phyloP scores from a whole-genome alignment of 2,888 invertebrate species.

The Lampropteryx suffumata region DNA sequence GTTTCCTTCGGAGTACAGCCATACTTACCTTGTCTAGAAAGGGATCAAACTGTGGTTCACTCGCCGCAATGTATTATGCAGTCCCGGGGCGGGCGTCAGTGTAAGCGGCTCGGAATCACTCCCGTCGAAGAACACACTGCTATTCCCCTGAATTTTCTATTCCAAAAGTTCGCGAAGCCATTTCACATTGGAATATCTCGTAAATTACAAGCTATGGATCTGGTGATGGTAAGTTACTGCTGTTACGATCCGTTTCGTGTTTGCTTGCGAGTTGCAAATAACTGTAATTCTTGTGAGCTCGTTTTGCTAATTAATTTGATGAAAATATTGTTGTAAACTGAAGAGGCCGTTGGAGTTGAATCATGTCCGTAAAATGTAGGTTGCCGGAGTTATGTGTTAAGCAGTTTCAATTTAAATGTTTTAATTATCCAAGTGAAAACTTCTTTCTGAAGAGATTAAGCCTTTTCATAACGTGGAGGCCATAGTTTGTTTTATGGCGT shows the following conservation, averaged over 20 bases:
- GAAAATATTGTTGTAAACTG: constrained; percentile 27
- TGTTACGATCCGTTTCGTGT: constrained; percentile 40
- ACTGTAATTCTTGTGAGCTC: constrained; percentile 19
- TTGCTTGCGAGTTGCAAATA: constrained; percentile 16
- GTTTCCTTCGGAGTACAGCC: constrained; percentile 67
- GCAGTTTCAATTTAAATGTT: constrained; percentile 32
- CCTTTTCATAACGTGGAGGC: too few relatives aligned
- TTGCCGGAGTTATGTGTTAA: constrained; percentile 21
- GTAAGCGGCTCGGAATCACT: constrained; percentile 77
- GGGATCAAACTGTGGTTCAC: constrained; percentile 81
- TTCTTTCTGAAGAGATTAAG: constrained; percentile 19
- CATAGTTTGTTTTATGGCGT: too few relatives aligned
- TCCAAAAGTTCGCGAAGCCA: constrained; percentile 63
- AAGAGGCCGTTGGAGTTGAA: constrained; percentile 23
- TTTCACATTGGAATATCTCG: constrained; percentile 58
- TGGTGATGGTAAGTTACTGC: constrained; percentile 57
- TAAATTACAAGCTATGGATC: constrained; percentile 61
- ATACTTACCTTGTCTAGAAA: constrained; percentile 80
- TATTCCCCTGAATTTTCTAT: constrained; percentile 67
- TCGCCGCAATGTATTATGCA: constrained; percentile 81
- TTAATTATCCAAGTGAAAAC: constrained; percentile 29
- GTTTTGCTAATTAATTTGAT: constrained; percentile 30
- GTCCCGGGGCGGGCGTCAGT: constrained; percentile 63
- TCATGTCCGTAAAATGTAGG: constrained; percentile 21
- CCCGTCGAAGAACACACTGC: constrained; percentile 60